Conservation (phyloP, 2,113 vertebrate species). For the Limnothrissa miodon region DNA sequence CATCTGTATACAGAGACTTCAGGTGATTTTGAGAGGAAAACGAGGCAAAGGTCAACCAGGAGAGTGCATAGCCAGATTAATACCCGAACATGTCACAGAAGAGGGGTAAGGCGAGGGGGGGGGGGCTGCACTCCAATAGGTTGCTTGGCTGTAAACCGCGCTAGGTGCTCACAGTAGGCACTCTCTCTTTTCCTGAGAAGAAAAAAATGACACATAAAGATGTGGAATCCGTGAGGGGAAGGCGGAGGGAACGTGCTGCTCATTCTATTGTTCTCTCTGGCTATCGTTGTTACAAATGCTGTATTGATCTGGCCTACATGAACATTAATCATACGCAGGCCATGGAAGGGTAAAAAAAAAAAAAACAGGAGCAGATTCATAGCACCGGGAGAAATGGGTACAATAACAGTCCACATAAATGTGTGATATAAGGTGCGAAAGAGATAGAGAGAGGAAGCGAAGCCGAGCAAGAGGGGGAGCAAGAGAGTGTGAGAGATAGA, state of each 20-base stretch:
- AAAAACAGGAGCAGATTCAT: not conserved
- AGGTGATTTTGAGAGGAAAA: not conserved
- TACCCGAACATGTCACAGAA: not conserved
- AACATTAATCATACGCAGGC: conserved; percentile 61
- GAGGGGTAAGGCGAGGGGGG: not conserved
- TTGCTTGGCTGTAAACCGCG: not conserved
- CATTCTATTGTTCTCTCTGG: conserved; percentile 57
- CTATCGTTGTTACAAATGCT: conserved; percentile 65
- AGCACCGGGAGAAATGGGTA: not conserved
- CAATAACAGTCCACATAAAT: not conserved
- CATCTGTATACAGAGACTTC: not conserved
- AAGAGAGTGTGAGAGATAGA: conserved; percentile 22
- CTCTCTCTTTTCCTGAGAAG: not conserved
- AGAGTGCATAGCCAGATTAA: conserved; percentile 6
- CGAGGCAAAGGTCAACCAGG: not conserved
- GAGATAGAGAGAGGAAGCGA: conserved; percentile 15
- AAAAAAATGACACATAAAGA: not conserved
- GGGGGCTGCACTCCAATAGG: not conserved
- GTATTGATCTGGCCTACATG: conserved; percentile 60
- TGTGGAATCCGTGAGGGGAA: not conserved
- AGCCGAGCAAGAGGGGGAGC: conserved; percentile 26
- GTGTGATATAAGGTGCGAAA: not conserved
- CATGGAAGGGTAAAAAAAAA: not conserved
- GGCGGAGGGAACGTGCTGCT: conserved; percentile 36
- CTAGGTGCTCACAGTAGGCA: not conserved